Evolutionary conservation across 2,888 invertebrate genomes (phyloP).

Genomic region (Crepidodera aurea): DNA sequence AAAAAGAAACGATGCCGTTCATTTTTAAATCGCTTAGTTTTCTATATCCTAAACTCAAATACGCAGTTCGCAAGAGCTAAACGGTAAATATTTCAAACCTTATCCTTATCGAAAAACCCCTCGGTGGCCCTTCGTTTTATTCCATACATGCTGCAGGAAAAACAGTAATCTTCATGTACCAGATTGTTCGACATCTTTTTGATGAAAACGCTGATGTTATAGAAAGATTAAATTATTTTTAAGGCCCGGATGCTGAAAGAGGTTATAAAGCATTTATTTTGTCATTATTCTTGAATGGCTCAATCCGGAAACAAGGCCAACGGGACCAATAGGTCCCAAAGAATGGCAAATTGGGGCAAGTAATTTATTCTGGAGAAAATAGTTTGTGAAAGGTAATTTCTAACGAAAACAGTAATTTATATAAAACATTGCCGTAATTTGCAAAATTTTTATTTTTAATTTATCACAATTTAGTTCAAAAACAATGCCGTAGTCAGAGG

Average conservation of each 20-base stretch:
- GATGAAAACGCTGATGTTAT: background rate
- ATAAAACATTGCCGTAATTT: no score
- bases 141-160: background rate
- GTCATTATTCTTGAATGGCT: background rate
- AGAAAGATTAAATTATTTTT: background rate
- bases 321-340: background rate
- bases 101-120: background rate
- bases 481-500: no score
- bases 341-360: background rate
- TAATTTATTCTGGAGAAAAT: background rate
- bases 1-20: no score
- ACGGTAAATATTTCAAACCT: no score
- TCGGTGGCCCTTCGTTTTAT: background rate
- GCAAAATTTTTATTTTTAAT: no score
- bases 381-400: background rate
- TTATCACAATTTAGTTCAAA: no score
- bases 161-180: background rate
- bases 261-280: constrained; percentile 1
- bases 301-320: background rate
- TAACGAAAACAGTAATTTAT: background rate
- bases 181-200: background rate
- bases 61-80: no score
- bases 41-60: no score
- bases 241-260: background rate
- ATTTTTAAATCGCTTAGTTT: no score